These are phyloP conservation scores for Leuciscus waleckii DNA, from an alignment of 2,797 vertebrate genomes.

Conservation along the genomic window DNA sequence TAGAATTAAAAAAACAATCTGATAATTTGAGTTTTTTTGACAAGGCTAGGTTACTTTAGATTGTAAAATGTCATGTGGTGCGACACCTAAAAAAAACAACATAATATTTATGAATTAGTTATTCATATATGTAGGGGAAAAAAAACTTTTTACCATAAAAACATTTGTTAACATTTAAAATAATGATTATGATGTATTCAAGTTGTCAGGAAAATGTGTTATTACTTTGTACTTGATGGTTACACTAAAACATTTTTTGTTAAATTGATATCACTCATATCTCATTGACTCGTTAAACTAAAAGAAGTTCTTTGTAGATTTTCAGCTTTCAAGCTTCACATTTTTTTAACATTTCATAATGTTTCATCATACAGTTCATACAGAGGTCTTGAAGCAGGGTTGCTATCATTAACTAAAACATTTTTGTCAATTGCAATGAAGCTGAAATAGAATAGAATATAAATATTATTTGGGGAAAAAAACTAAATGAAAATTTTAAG, in stretches of 20 bases:
- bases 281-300: background rate
- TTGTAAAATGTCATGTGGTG: slow-evolving; percentile 2
- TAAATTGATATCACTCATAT: background rate
- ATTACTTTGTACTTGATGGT: background rate
- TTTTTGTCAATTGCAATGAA: background rate
- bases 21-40: background rate
- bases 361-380: background rate
- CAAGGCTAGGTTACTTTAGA: background rate
- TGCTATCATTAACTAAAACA: background rate
- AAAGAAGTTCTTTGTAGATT: background rate
- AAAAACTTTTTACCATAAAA: background rate
- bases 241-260: background rate
- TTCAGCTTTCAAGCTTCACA: background rate
- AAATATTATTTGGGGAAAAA: background rate
- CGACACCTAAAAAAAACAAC: background rate
- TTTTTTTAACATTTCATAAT: background rate
- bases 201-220: background rate
- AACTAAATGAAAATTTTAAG: background rate
- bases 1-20: background rate
- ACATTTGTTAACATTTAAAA: background rate
- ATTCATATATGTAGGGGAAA: background rate
- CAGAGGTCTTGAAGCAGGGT: background rate
- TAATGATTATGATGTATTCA: background rate
- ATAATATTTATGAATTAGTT: background rate
- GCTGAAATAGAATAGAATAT: background rate